Base-by-base conservation (phyloP, 2,113 vertebrate species). In the Oxyruncus cristatus region DNA sequence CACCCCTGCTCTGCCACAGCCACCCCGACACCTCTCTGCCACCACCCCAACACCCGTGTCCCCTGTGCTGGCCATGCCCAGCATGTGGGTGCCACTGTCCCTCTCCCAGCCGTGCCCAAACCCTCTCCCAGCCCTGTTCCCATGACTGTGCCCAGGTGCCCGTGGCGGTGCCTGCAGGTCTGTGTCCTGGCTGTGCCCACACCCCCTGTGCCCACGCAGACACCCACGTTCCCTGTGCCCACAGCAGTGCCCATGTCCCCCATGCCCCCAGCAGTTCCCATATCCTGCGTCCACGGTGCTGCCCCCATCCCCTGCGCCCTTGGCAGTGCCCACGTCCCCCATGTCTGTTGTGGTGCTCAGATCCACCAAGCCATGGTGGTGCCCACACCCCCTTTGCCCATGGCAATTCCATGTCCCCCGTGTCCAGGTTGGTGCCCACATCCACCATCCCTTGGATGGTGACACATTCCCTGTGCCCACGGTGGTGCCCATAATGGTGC, bases 341-440 rank as follows among this genome's bases (percentile, higher is more conserved):
- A 0, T n/a, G 7, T 4, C 44, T 33, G 14, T 1, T 5, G 23
- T 5, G 37, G 33, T 56, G 39, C 46, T 59, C 78, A 17, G 0
- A 0, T 6, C 27, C 58, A 32, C 50, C 1, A 0, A 21, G n/a
- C 66, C 15, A 1, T 3, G n/a, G 9, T 22, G 35, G 13, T 30
- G 5, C 20, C 49, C 49, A 11, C 6, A 9, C 20, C 4, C 19
- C 41, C 59, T 1, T 1, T 47, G 58, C 2, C 44, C 22, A 9
- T 3, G 27, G 50, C 27, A 52, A 28, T 52, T 52, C 15, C 50
- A 52, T 10, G 27, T 52, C 53, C 30, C 27, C 27, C 5, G 4
- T 16, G 26, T 27, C 18, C n/a, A 28, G 27, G 11, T 33, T 35
- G 18, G 26, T 14, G 22, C n/a, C 59, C 17, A 18, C 14, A 8